phyloP scores from a whole-genome alignment of 2,888 invertebrate genomes.

The Ornithoptera priamus region DNA sequence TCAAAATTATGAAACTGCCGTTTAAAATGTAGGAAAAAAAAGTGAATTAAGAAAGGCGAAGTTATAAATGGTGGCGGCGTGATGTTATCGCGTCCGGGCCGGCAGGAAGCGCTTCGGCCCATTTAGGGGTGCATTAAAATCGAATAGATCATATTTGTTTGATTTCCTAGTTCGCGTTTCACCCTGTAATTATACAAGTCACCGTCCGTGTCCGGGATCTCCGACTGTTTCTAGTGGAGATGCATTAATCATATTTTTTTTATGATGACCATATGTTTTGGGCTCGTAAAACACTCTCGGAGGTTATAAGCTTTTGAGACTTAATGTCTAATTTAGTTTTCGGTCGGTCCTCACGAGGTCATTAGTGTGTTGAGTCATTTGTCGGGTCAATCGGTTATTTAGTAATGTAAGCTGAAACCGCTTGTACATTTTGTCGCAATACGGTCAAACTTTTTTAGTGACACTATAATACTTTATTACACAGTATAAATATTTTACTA shows the following conservation, averaged over 20 bases:
- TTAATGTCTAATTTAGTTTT: slow-evolving; percentile 73
- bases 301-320: slow-evolving; percentile 67
- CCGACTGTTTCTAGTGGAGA: slow-evolving; percentile 70
- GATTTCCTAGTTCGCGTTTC: slow-evolving; percentile 79
- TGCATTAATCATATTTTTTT: slow-evolving; percentile 78
- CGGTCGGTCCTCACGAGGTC: slow-evolving; percentile 65
- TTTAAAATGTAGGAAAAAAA: slow-evolving; percentile 52
- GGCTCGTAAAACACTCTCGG: slow-evolving; percentile 73
- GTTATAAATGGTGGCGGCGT: slow-evolving; percentile 63
- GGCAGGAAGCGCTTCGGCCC: slow-evolving; percentile 78
- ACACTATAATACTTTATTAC: slow-evolving; percentile 34
- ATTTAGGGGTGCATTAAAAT: slow-evolving; percentile 81
- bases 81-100: slow-evolving; percentile 48
- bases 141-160: slow-evolving; percentile 82
- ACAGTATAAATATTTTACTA: slow-evolving; percentile 24
- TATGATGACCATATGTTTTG: slow-evolving; percentile 75
- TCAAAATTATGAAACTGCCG: slow-evolving; percentile 65
- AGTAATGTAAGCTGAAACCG: slow-evolving; percentile 49
- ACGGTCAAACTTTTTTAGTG: slow-evolving; percentile 37
- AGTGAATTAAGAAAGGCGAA: slow-evolving; percentile 57
- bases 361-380: slow-evolving; percentile 61
- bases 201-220: slow-evolving; percentile 73
- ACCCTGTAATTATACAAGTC: slow-evolving; percentile 79
- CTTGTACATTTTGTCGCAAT: slow-evolving; percentile 54
- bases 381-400: slow-evolving; percentile 47